These are phyloP conservation scores for Nasonia longicornis DNA, from an alignment of 1,140 invertebrate species.

Conservation along the genomic window DNA sequence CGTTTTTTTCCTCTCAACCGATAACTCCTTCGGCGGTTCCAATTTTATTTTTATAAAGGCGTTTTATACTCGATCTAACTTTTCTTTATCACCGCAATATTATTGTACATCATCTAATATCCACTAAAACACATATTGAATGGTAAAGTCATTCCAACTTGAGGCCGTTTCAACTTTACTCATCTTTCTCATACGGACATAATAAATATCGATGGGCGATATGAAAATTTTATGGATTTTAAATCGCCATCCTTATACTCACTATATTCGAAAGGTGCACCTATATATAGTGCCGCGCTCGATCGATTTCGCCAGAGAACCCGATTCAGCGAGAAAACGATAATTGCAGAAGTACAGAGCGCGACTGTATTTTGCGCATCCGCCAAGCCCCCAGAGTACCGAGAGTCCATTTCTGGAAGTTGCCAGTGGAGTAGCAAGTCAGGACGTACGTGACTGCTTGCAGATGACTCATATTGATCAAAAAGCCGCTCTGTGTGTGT, in stretches of 20 bases:
- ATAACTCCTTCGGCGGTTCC: no score
- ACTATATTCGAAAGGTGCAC: background rate
- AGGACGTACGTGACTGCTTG: background rate
- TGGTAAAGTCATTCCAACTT: background rate
- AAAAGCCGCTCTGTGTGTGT: background rate
- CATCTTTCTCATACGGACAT: background rate
- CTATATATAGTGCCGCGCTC: no score
- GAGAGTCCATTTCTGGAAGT: background rate
- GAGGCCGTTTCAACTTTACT: background rate
- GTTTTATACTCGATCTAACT: no score
- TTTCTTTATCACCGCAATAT: background rate
- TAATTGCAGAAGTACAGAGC: background rate
- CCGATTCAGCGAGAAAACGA: background rate
- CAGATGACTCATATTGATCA: background rate
- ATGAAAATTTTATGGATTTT: conserved; percentile 3
- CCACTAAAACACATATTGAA: background rate
- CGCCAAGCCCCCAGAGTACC: background rate
- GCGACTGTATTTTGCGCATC: background rate
- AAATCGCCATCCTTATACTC: background rate
- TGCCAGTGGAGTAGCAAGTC: background rate
- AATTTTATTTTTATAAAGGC: no score
- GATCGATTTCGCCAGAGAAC: no score
- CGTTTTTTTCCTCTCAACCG: no score
- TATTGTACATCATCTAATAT: background rate
- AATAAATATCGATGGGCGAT: background rate